Base-by-base conservation (phyloP, 2,888 invertebrate genomes). In the Philonicus albiceps region DNA sequence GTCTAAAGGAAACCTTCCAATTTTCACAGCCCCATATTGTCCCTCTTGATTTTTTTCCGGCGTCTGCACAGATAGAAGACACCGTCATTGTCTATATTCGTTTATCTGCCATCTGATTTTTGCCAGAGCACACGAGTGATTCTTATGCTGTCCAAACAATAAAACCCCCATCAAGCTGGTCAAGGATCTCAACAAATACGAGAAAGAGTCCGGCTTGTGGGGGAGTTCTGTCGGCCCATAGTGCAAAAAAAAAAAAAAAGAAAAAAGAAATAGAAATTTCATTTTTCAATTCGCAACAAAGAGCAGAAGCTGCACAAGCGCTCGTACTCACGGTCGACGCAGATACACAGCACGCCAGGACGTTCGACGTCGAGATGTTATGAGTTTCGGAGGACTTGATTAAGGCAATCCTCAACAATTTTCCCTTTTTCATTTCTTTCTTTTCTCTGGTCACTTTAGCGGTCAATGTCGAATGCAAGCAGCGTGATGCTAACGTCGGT, bases 401-500 rank as follows among this genome's bases (percentile, higher is more conserved):
- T 84, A 84, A 84, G 73, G 84, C 84, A 49, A 84, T 84, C 73
- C 49, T 31, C 85, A 73, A 75, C 74, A 74, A 49, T 85, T 85
- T 74, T 85, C 85, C 16, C 53, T 53, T 75, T 85, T 86, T 76
- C 34, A 30, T 72, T 75, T 86, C 16, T 84, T 49, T 86, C 19
- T 81, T 64, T 74, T 73, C 74, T 64, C 19, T 81, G 43, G 64
- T 85, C 87, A 86, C 49, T 86, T 86, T 86, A 88, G 88, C 87
- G 85, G 76, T 87, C 88, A 86, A 87, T 87, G 86, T 88, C 88
- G 53, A 88, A 88, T 85, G 87, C 85, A 49, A 88, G 88, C 64
- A 86, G 74, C 73, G 88, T 88, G n/a, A 72, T 88, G 85, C 78
- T 88, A 43, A 87, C 86, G 73, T 86, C 88, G 40, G 86, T 88